Base-by-base conservation (phyloP, 2,113 vertebrate species). In the Corythornis madagascariensis region DNA sequence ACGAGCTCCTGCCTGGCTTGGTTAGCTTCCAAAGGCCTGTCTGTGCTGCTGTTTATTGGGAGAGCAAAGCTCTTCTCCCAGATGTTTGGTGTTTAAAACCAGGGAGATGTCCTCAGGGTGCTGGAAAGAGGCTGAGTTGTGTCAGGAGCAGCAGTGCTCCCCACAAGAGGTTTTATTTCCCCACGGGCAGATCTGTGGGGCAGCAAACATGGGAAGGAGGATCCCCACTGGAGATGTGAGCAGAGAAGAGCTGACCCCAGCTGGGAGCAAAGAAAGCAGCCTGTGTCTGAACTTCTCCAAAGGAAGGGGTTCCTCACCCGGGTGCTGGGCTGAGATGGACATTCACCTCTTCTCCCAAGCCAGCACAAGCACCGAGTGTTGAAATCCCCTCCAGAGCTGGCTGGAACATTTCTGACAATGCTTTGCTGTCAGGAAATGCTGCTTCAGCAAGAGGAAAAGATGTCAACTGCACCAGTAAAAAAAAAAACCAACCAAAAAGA, bases 401-500 rank as follows among this genome's bases (percentile, higher is more conserved):
- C 76, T 48, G 92, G 96, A 94, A 96, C 95, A 76, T 89, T 96
- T 93, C 74, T 91, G 84, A 93, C 91, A 71, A 89, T 83, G 71
- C 55, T 88, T 89, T 89, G 31, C 86, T 70, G 17, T 93, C 89
- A 93, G 95, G 89, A 93, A 94, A 74, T 88, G 94, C 91, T 96
- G 82, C 82, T 91, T 96, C 96, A 96, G 89, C 89, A 92, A 78
- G 92, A 95, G 91, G 89, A 87, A 96, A 95, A 95, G 78, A 92
- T 95, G 91, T 94, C 74, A 95, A 52, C 78, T 94, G 82, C 52
- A 55, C 76, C 87, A 88, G 67, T 48, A 63, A 25, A 74, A 88
- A 92, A 87, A 67, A 50, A 28, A 55, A 29, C 20, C 22, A 10
- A 52, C 38, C 38, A 17, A 50, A 90, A 87, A 50, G 72, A 65